Evolutionary conservation across 2,888 invertebrate genomes (phyloP).

Genomic region (Campopleginae sp.): DNA sequence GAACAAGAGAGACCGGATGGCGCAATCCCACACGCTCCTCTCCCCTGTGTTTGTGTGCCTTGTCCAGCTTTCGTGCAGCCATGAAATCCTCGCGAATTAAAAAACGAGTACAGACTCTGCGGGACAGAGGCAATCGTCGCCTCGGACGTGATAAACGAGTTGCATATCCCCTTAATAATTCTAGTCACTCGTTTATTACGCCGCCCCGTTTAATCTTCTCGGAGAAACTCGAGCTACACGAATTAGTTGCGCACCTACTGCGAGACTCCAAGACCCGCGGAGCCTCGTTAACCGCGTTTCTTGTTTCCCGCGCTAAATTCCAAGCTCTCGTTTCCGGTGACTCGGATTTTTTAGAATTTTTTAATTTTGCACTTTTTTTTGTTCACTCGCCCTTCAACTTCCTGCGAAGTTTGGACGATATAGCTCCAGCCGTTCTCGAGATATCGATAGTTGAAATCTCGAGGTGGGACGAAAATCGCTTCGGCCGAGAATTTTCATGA

Average conservation of each 20-base stretch:
- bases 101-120: no score
- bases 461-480: neutral
- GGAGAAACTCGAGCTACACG: constrained; percentile 3
- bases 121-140: neutral
- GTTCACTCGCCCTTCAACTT: neutral
- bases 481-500: neutral
- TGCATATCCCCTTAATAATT: constrained; percentile 18
- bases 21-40: constrained; percentile 11
- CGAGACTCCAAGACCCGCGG: neutral
- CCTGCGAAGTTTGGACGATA: neutral
- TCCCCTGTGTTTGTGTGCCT: no score
- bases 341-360: neutral
- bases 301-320: neutral
- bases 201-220: neutral
- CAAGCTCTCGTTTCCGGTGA: neutral
- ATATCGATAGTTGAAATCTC: neutral
- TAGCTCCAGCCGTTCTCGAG: neutral
- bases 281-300: constrained; percentile 41
- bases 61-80: neutral
- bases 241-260: constrained; percentile 2
- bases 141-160: constrained; percentile 4
- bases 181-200: constrained; percentile 1
- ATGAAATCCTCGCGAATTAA: constrained; percentile 12
- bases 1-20: constrained; percentile 22
- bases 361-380: neutral